Evolutionary conservation across 2,888 invertebrate species (phyloP).

Genomic region (Ecdyonurus torrentis): DNA sequence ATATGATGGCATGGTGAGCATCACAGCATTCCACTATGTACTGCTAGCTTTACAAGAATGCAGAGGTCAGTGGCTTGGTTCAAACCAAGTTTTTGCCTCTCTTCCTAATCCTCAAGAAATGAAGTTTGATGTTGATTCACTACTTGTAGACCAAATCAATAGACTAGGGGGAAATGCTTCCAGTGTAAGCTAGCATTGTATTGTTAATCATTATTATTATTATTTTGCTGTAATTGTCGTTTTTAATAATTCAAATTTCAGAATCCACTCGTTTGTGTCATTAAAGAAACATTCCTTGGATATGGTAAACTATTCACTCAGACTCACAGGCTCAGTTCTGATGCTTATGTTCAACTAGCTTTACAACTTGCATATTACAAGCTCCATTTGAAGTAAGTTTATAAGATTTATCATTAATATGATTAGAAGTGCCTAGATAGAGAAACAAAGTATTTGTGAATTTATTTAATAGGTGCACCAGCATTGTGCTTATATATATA

Average conservation of each 20-base stretch:
- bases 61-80: slow-evolving; percentile 11
- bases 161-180: slow-evolving; percentile 23
- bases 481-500: too few species aligned
- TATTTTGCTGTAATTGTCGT: neutral
- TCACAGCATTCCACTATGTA: slow-evolving; percentile 22
- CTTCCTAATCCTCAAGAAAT: slow-evolving; percentile 25
- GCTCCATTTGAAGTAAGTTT: slow-evolving; percentile 29
- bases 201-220: neutral
- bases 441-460: too few species aligned
- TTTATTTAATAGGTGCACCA: too few species aligned
- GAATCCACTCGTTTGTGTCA: slow-evolving; percentile 22
- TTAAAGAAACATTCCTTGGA: slow-evolving; percentile 24
- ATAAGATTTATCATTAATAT: too few species aligned
- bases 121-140: slow-evolving; percentile 30
- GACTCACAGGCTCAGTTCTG: slow-evolving; percentile 35
- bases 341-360: slow-evolving; percentile 40
- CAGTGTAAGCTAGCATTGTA: slow-evolving; percentile 22
- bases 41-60: slow-evolving; percentile 17
- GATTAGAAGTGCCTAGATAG: too few species aligned
- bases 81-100: slow-evolving; percentile 9
- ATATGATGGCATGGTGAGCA: slow-evolving; percentile 28
- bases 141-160: slow-evolving; percentile 26
- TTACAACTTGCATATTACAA: slow-evolving; percentile 39
- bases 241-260: slow-evolving; percentile 14
- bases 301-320: slow-evolving; percentile 37